Percentiles rank a stretch among this genome's conserved stretches.
Conservation (phyloP, 1,140 invertebrate genomes). For the Plutomurus gul region DNA sequence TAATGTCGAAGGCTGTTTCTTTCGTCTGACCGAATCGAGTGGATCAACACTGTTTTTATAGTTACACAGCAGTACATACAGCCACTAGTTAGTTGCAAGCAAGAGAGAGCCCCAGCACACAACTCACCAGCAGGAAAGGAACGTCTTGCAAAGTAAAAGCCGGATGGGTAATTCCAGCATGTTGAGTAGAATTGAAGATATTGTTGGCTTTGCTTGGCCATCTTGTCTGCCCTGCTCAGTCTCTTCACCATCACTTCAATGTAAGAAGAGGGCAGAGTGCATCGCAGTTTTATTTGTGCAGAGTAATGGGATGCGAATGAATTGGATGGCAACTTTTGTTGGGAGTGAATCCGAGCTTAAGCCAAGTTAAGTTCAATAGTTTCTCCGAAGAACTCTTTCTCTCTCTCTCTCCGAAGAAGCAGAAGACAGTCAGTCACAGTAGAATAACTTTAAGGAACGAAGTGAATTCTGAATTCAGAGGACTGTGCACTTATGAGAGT, state of each 20-base stretch:
- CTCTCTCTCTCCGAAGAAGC: neutral
- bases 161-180: conserved; percentile 2
- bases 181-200: neutral
- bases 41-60: too few relatives aligned
- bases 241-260: neutral
- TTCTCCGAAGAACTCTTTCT: neutral
- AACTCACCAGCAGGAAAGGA: too few relatives aligned
- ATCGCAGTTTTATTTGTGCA: neutral
- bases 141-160: neutral
- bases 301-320: neutral
- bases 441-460: too few relatives aligned
- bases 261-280: neutral
- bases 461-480: too few relatives aligned
- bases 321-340: neutral
- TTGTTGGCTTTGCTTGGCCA: neutral
- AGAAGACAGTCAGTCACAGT: too few relatives aligned
- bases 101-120: too few relatives aligned
- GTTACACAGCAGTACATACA: too few relatives aligned
- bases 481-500: conserved; percentile 9
- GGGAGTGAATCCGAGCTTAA: neutral
- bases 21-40: too few relatives aligned
- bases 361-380: neutral
- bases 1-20: too few relatives aligned
- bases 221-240: neutral
- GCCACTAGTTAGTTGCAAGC: too few relatives aligned